Conservation (phyloP, 2,113 vertebrate species). For the Psittacula cyanocephala region DNA sequence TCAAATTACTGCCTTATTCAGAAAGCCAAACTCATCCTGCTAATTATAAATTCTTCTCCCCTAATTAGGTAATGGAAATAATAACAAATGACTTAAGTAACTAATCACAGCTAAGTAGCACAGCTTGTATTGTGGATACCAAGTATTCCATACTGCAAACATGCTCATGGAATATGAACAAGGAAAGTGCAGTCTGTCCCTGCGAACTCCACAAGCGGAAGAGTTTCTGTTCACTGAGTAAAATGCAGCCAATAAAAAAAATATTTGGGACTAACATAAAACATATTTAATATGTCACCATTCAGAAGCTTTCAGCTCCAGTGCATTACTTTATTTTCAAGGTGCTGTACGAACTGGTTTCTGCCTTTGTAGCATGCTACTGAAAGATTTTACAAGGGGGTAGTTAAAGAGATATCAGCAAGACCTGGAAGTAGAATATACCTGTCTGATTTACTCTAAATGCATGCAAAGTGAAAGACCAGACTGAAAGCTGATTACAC, state of each 20-base stretch:
- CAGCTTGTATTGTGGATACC: conserved; percentile 32
- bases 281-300: background rate
- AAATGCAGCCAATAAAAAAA: background rate
- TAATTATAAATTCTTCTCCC: conserved; percentile 33
- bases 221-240: background rate
- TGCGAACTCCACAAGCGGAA: background rate
- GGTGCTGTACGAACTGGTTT: background rate
- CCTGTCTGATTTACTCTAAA: background rate
- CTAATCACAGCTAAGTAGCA: conserved; percentile 15
- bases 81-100: conserved; percentile 42
- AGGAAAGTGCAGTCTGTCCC: background rate
- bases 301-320: background rate
- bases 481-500: background rate
- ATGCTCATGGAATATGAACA: background rate
- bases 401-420: background rate
- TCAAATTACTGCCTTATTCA: conserved; percentile 19
- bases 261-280: background rate
- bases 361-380: background rate
- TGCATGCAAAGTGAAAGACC: background rate
- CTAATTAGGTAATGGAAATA: conserved; percentile 59
- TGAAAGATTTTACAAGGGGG: background rate
- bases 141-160: conserved; percentile 21
- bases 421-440: background rate
- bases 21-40: conserved; percentile 6
- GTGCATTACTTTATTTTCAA: background rate